phyloP scores from a whole-genome alignment of 2,113 vertebrate genomes.

The Clarias macrocephalus region DNA sequence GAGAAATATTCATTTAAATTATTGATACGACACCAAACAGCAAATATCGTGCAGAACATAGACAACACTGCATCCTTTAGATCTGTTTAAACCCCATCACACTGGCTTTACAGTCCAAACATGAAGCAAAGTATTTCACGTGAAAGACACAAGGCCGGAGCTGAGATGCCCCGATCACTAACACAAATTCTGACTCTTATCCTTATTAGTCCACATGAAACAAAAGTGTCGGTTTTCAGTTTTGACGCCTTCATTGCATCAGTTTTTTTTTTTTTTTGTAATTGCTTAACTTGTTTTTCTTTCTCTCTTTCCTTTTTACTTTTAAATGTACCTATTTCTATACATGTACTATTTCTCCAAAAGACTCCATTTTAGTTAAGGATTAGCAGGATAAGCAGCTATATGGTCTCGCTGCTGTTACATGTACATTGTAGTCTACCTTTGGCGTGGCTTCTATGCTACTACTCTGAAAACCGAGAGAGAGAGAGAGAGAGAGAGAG shows the following conservation, averaged over 20 bases:
- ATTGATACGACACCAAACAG: not conserved
- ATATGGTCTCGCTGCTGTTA: not conserved
- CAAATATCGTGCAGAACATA: not conserved
- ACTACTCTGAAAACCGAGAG: slow-evolving; percentile 32
- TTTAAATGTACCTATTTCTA: not conserved
- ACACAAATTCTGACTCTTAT: not conserved
- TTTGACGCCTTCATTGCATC: not conserved
- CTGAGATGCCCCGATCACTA: not conserved
- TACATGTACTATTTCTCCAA: not conserved
- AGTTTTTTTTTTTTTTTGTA: not conserved
- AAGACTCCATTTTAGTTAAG: not conserved
- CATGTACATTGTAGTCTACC: slow-evolving; percentile 31
- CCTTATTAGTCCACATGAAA: not conserved
- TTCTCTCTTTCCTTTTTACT: not conserved
- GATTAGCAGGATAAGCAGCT: too few relatives aligned
- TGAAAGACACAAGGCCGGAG: not conserved
- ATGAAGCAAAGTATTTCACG: not conserved
- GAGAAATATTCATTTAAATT: not conserved
- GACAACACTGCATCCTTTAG: not conserved
- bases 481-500: slow-evolving; percentile 30
- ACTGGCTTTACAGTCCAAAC: not conserved
- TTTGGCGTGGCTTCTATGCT: slow-evolving; percentile 63
- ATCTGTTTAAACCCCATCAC: not conserved
- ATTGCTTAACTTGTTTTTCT: not conserved
- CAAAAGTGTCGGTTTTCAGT: not conserved